phyloP scores from a whole-genome alignment of 2,797 vertebrate genomes.

The Lophotriccus pileatus region DNA sequence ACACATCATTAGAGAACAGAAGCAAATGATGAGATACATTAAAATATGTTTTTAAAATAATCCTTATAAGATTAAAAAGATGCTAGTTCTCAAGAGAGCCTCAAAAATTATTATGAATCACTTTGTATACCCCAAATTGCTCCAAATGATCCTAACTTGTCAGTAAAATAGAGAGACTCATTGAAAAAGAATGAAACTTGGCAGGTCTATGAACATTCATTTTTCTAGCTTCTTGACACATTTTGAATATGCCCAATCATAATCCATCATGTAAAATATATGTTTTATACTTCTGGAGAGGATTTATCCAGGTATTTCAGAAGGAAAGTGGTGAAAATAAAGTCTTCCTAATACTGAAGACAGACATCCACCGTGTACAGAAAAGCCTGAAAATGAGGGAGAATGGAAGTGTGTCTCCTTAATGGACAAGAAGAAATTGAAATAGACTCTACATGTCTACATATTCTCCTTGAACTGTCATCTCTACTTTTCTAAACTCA shows the following conservation, averaged over 20 bases:
- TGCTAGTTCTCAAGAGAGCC: not conserved
- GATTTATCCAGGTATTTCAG: not conserved
- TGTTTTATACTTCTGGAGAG: not conserved
- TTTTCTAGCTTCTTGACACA: not conserved
- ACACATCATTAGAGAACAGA: not conserved
- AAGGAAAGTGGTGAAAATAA: not conserved
- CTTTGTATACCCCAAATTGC: not conserved
- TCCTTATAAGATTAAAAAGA: not conserved
- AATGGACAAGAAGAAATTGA: not conserved
- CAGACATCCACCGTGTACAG: not conserved
- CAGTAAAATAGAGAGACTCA: not conserved
- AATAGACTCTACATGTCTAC: not conserved
- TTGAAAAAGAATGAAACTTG: not conserved
- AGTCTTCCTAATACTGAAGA: not conserved
- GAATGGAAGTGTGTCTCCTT: not conserved
- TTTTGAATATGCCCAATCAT: not conserved
- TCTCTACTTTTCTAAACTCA: not conserved
- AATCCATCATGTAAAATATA: constrained; percentile 17
- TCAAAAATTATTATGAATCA: not conserved
- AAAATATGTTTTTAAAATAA: not conserved
- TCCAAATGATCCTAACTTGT: not conserved
- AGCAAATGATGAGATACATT: not conserved
- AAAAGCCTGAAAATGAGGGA: not conserved
- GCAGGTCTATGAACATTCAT: not conserved
- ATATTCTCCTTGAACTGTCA: not conserved